Evolutionary conservation across 2,113 vertebrate species (phyloP).

Genomic region (Barnardius zonarius): DNA sequence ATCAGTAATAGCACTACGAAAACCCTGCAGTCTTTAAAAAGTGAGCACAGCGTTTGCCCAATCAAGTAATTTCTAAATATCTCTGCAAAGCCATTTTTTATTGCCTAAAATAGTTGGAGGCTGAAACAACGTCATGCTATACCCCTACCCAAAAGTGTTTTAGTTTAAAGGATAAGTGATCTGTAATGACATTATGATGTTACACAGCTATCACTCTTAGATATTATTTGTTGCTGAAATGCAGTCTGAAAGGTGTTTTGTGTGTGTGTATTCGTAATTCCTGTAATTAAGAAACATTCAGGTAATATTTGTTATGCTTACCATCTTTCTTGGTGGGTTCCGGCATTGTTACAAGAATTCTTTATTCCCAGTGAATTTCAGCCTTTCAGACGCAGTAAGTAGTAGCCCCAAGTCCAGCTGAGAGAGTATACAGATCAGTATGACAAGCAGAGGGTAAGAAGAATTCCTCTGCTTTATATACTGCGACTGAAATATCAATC

Average conservation of each 20-base stretch:
- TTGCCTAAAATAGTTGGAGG: background rate
- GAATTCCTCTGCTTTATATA: conserved; percentile 76
- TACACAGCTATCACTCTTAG: background rate
- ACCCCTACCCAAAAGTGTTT: background rate
- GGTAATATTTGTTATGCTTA: conserved; percentile 57
- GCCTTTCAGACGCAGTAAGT: conserved; percentile 44
- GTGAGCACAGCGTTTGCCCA: background rate
- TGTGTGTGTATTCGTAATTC: background rate
- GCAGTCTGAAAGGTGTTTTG: background rate
- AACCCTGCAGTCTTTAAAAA: background rate
- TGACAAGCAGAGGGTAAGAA: conserved; percentile 72
- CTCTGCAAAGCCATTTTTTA: background rate
- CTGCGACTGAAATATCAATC: conserved; percentile 65
- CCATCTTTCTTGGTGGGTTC: conserved; percentile 81
- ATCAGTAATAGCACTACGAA: background rate
- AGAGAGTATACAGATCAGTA: conserved; percentile 66
- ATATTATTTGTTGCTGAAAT: background rate
- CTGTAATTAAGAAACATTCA: background rate
- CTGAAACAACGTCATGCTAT: background rate
- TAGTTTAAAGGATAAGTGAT: background rate
- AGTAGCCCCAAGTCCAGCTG: conserved; percentile 65
- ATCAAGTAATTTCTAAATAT: background rate
- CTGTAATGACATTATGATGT: background rate
- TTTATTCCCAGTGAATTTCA: conserved; percentile 71
- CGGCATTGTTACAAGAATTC: conserved; percentile 73